Evolutionary conservation across 2,113 vertebrate genomes (phyloP), one percentile per base, ranked within the genome.

Genomic region (Pao palembangensis): DNA sequence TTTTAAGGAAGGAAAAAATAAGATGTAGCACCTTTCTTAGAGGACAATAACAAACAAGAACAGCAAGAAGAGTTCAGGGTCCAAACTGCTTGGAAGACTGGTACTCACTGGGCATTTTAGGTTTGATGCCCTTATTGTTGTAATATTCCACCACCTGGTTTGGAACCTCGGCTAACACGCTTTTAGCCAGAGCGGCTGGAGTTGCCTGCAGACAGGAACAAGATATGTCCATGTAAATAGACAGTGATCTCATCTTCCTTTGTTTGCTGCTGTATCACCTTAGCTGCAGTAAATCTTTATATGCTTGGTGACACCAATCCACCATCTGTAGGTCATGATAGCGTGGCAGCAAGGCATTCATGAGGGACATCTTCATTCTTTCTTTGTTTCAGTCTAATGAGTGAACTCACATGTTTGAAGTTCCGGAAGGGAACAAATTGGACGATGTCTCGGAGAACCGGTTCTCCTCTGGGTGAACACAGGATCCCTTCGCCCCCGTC

Each of bases 81-180:
- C 92, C 93, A 51, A 97, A 93, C 64, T 93, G 92, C 90, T 93
- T 92, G 92, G 96, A 95, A 91, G 94, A 93, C 88, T 95, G 95
- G 1, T 91, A 98, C 75, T 96, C 91, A 61, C 92, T 93, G 43
- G 92, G 83, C 83, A 93, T 95, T 90, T 98, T 97, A 84, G 97
- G 97, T 84, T 95, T 95, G 84, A 99, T 98, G 74, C 93, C 95
- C 90, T 93, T 96, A 71, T 95, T 94, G 78, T 97, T 99, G 92
- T 98, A 99, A 92, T 98, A 98, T 88, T 99, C 97, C 76, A 99
- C 97, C 66, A 99, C 97, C 92, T 99, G 97, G 80, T 98, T 96
- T 69, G 96, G 96, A 79, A 99, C 96, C 89, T 99, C 96, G 4
- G 96, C 96, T 82, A 99, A 81, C 69, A 99, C 96, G 0, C 91